phyloP scores from a whole-genome alignment of 2,113 vertebrate genomes.

The Cygnus atratus region DNA sequence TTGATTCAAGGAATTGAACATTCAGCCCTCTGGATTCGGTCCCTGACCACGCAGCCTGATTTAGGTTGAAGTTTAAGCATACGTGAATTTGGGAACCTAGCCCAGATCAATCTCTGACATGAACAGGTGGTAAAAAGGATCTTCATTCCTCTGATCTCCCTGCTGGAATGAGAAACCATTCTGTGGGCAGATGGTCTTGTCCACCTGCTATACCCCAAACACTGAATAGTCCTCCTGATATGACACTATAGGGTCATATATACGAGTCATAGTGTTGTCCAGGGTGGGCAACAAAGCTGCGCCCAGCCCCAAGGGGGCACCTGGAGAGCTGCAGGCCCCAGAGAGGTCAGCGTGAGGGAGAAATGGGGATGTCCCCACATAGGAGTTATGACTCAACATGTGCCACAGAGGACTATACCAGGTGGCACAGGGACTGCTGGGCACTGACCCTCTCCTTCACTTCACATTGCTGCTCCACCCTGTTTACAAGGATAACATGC shows the following conservation, averaged over 20 bases:
- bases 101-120: background rate
- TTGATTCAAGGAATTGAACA: background rate
- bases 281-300: background rate
- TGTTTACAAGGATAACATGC: background rate
- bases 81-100: background rate
- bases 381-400: background rate
- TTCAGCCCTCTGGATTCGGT: background rate
- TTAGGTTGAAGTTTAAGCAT: background rate
- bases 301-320: background rate
- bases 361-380: background rate
- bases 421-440: background rate
- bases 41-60: background rate
- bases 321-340: no score
- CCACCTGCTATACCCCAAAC: background rate
- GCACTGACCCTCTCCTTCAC: background rate
- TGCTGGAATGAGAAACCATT: background rate
- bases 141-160: background rate
- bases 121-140: background rate
- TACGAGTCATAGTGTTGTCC: no score
- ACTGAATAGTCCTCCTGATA: background rate
- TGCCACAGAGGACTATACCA: background rate
- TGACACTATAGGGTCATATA: no score
- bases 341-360: accelerated
- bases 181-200: background rate
- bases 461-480: background rate